Base-by-base conservation (phyloP, 2,888 invertebrate genomes). In the Meliscaeva auricollis region DNA sequence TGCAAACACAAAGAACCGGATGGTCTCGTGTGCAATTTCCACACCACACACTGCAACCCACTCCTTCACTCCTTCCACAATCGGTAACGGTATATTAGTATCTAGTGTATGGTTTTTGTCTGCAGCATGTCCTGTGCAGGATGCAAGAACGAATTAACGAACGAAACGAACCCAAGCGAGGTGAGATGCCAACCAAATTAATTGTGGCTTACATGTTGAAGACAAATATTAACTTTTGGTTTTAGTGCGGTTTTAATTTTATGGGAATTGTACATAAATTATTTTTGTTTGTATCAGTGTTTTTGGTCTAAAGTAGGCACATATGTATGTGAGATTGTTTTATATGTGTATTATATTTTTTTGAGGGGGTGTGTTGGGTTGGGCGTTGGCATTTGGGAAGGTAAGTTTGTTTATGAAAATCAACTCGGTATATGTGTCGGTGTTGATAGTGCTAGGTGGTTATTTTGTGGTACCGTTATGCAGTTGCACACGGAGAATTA, bases 151-250 rank as follows among this genome's bases (percentile, higher is more conserved):
- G 62, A 38, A n/a, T n/a, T 9, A 9, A 38, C 9, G 11, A 6
- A 38, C 11, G 13, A 38, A 3, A 6, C 11, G 38, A 38, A 38
- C 3, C 9, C 11, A 68, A 66, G 66, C 81, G 69, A 85, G 85
- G 81, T 85, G 85, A 85, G 81, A 81, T 85, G 85, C 85, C 85
- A 85, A 81, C 88, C 89, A 90, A 89, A 89, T 89, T 89, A 90
- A 90, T 89, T 90, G 90, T 90, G 89, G 90, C 89, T 89, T 89
- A 89, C 88, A 89, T 90, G 89, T 88, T 88, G 89, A 89, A 89
- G 89, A 89, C 89, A 90, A 90, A 89, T 89, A 90, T 90, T 89
- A 90, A 89, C 89, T 89, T 89, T 89, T 89, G 89, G 89, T 89
- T 89, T 89, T 87, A 88, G 89, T 89, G 89, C 82, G 89, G 89